These are phyloP conservation scores for Adelges cooleyi DNA, from an alignment of 1,140 invertebrate genomes.

Conservation along the genomic window DNA sequence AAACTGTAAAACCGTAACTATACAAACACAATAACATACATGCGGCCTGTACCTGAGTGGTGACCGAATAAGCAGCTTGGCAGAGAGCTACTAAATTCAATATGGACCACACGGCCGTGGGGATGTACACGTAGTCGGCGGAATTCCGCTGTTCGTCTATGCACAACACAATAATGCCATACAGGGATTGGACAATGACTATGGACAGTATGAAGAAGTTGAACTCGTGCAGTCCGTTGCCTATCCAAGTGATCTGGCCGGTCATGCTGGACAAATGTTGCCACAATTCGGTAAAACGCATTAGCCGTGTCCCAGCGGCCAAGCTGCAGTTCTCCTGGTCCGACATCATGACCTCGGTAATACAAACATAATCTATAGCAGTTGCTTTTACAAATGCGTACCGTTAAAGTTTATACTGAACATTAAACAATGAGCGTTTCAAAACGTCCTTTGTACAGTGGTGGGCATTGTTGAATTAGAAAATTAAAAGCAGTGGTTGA, in stretches of 20 bases:
- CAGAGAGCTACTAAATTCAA: neutral
- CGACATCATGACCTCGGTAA: too few relatives aligned
- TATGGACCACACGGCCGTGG: neutral
- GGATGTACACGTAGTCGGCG: neutral
- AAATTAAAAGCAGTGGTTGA: neutral
- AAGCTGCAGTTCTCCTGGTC: neutral
- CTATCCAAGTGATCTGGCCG: neutral
- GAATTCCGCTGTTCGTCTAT: neutral
- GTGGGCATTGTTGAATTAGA: neutral
- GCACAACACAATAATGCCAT: neutral
- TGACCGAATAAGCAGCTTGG: constrained; percentile 2
- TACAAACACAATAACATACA: too few relatives aligned
- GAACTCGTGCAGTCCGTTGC: neutral
- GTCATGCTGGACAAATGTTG: neutral
- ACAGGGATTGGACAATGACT: neutral
- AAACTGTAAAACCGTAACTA: neutral
- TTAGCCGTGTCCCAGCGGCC: neutral
- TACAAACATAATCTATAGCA: neutral
- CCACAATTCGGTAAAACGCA: neutral
- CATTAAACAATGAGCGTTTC: too few relatives aligned
- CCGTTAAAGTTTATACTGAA: too few relatives aligned
- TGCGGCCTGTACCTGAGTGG: neutral
- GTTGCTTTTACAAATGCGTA: too few relatives aligned
- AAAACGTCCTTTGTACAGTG: too few relatives aligned
- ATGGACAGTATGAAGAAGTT: neutral